Evolutionary conservation across 2,888 invertebrate species (phyloP).

Genomic region (Habrosyne pyritoides): DNA sequence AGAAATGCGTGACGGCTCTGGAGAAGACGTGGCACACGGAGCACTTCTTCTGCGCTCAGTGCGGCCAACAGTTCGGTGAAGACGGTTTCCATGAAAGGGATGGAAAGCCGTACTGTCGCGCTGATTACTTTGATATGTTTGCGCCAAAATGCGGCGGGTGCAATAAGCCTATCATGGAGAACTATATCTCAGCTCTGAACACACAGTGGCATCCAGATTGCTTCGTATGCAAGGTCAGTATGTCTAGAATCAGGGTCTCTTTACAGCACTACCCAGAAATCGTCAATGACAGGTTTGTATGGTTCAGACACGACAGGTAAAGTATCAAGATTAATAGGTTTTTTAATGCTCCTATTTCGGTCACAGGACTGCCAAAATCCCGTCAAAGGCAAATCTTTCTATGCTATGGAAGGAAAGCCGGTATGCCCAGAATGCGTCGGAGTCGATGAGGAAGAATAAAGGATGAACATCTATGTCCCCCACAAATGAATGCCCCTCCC

Average conservation of each 20-base stretch:
- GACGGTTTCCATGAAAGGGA: conserved; percentile 99
- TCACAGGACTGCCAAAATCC: conserved; percentile 96
- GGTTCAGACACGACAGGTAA: conserved; percentile 51
- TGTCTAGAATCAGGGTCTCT: conserved; percentile 14
- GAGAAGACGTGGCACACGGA: conserved; percentile 99
- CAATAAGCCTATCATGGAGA: conserved; percentile 97
- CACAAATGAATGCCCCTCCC: conserved; percentile 71
- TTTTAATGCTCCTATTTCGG: conserved; percentile 48
- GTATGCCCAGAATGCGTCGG: conserved; percentile 97
- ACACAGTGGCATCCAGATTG: conserved; percentile 99
- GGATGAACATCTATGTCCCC: conserved; percentile 53
- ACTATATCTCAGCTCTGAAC: conserved; percentile 98
- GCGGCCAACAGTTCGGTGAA: conserved; percentile 98
- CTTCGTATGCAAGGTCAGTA: conserved; percentile 98
- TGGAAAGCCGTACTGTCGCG: conserved; percentile 97
- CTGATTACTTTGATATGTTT: conserved; percentile 98
- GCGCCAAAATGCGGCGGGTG: conserved; percentile 99
- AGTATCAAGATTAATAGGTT: conserved; percentile 48
- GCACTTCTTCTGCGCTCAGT: conserved; percentile 99
- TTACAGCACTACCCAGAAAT: conserved; percentile 2
- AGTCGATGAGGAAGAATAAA: conserved; percentile 92
- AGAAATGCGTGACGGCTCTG: conserved; percentile 99
- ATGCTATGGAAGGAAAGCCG: conserved; percentile 98
- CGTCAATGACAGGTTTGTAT: conserved; percentile 27
- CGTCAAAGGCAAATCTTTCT: conserved; percentile 97